Evolutionary conservation across 2,888 invertebrate species (phyloP), one percentile per base, ranked within the genome.

Genomic region (Bellardia bayeri): DNA sequence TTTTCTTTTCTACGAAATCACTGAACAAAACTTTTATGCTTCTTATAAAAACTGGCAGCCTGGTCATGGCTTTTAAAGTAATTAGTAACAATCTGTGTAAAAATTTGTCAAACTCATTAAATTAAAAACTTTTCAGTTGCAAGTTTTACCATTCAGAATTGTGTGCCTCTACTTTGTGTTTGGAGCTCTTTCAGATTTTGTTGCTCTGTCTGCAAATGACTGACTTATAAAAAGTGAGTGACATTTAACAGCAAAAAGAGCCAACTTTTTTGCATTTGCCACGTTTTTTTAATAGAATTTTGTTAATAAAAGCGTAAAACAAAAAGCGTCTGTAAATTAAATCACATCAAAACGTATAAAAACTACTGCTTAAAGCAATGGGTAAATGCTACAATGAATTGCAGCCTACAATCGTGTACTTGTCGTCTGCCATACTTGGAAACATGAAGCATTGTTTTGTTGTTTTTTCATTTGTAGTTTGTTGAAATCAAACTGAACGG

Each of bases 31-130:
- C 37, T 49, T 75, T 30, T 66, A 9, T 30, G 6, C 13, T 61
- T 13, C 58, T 33, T 13, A 5, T 33, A 9, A 9, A 61, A 61
- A 61, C 13, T 42, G 9, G 11, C 37, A 37, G 64, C 58, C 61
- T 82, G 78, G 74, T 63, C 82, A 86, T 82, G 82, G 78, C 78
- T 82, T 74, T 82, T 30, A 82, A 86, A 86, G 82, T 82, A 82
- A 86, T 86, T 86, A 86, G 82, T 69, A 82, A 82, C 86, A 86
- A 86, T 85, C 85, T 85, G 85, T 85, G 85, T 85, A 71, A 76
- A 85, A 85, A 85, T 86, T 86, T 86, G 86, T 82, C 78, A 82
- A 82, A 86, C 82, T 86, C 86, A 86, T 86, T 82, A 86, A 82
- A 86, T 86, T 86, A 86, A 82, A 86, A 79, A 86, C 61, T 86